Percentiles rank a stretch among this genome's conserved stretches.
phyloP scores from a whole-genome alignment of 53 echinoderm and acorn worm genomes.

The Antedon mediterranea region DNA sequence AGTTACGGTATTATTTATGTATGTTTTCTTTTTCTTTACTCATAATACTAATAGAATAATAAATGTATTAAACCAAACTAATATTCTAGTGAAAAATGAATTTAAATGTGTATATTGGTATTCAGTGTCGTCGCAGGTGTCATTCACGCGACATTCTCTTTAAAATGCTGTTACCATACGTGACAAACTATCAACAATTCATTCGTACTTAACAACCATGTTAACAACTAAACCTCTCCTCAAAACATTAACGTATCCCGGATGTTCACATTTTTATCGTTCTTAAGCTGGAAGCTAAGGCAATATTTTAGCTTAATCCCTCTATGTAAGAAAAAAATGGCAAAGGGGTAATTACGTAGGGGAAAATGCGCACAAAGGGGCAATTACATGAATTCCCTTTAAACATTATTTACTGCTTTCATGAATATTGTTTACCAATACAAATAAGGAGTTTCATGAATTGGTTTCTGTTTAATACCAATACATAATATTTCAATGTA shows the following conservation, averaged over 20 bases:
- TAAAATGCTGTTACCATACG: neutral
- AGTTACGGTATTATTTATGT: no score
- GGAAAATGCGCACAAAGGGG: no score
- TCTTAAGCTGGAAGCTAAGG: neutral
- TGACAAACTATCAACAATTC: neutral
- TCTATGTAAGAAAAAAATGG: neutral
- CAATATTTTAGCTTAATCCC: neutral
- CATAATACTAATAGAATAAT: no score
- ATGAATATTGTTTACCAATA: neutral
- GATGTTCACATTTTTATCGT: neutral
- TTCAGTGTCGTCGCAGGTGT: no score
- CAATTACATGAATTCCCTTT: no score
- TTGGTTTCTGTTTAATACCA: no score
- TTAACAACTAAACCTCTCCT: neutral
- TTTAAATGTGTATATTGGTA: no score
- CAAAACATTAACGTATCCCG: neutral
- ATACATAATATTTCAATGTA: no score
- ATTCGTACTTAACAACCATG: neutral
- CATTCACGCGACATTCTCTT: neutral
- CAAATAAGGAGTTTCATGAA: neutral
- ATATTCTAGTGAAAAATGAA: no score
- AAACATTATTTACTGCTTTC: neutral
- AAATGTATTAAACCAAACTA: no score
- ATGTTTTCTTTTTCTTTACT: no score
- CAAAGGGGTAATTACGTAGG: neutral